These are phyloP conservation scores for Holothuria scabra DNA, from an alignment of 53 echinoderm and acorn worm genomes.

Conservation along the genomic window DNA sequence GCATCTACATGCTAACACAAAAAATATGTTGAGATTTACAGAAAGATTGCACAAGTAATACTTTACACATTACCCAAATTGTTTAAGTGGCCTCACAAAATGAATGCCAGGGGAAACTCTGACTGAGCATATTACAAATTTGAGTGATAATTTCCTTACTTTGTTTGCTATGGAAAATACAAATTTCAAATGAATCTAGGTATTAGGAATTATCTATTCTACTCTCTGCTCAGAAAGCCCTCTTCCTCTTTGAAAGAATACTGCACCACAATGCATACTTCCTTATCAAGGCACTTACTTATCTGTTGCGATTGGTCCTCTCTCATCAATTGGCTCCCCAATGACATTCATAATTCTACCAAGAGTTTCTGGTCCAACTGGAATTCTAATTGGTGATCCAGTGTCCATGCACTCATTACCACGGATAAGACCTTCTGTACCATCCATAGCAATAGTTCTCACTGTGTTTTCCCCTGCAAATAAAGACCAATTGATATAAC, in stretches of 20 bases:
- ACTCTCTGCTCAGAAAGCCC: background rate
- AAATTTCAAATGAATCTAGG: too few relatives aligned
- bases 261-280: background rate
- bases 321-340: slow-evolving; percentile 99
- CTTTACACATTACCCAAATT: too few relatives aligned
- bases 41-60: too few relatives aligned
- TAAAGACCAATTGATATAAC: too few relatives aligned
- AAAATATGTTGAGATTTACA: too few relatives aligned
- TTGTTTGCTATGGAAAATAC: too few relatives aligned
- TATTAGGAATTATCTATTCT: too few relatives aligned
- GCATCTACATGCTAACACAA: too few relatives aligned
- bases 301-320: slow-evolving; percentile 96
- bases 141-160: too few relatives aligned
- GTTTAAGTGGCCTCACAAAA: too few relatives aligned
- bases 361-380: slow-evolving; percentile 94
- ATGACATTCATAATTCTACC: slow-evolving; percentile 99
- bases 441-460: slow-evolving; percentile 99
- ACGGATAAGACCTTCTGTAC: slow-evolving; percentile 97
- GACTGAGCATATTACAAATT: too few relatives aligned
- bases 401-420: slow-evolving; percentile 84
- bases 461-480: slow-evolving; percentile 88
- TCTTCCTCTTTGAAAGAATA: background rate
- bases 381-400: slow-evolving; percentile 88
- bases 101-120: too few relatives aligned
- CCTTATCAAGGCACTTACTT: slow-evolving; percentile 53